phyloP scores from a whole-genome alignment of 2,797 vertebrate species.

The Acrossocheilus fasciatus region DNA sequence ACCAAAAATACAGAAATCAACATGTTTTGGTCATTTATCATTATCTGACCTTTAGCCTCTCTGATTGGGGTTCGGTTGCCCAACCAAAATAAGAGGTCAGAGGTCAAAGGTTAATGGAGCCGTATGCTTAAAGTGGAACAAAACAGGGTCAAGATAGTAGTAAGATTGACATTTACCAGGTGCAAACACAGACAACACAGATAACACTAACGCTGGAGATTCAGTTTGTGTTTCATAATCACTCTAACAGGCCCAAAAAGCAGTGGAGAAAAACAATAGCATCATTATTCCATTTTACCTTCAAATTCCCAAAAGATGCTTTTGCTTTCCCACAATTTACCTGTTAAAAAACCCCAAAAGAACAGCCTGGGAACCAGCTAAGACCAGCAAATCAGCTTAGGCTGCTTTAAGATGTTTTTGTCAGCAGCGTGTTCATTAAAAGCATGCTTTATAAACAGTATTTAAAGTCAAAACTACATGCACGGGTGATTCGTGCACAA shows the following conservation, averaged over 20 bases:
- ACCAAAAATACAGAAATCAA: neutral
- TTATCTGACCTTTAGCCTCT: neutral
- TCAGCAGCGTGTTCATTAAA: neutral
- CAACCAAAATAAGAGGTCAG: neutral
- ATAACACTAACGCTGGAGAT: neutral
- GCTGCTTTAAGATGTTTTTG: neutral
- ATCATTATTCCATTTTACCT: neutral
- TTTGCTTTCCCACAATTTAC: neutral
- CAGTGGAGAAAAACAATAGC: neutral
- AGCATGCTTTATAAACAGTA: neutral
- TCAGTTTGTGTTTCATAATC: neutral
- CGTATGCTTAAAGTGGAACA: neutral
- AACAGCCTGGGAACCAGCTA: neutral
- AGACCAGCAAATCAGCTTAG: conserved; percentile 2
- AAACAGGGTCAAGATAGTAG: neutral
- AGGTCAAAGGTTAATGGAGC: neutral
- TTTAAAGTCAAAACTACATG: neutral
- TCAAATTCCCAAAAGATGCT: neutral
- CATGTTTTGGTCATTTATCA: neutral
- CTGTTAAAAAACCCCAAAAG: neutral
- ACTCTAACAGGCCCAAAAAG: neutral
- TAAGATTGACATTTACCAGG: neutral
- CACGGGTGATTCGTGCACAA: no score
- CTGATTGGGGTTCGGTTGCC: neutral
- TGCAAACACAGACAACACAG: neutral